Percentiles rank a stretch among this genome's conserved stretches.
Conservation (phyloP, 1,140 invertebrate species). For the Cherax quadricarinatus region DNA sequence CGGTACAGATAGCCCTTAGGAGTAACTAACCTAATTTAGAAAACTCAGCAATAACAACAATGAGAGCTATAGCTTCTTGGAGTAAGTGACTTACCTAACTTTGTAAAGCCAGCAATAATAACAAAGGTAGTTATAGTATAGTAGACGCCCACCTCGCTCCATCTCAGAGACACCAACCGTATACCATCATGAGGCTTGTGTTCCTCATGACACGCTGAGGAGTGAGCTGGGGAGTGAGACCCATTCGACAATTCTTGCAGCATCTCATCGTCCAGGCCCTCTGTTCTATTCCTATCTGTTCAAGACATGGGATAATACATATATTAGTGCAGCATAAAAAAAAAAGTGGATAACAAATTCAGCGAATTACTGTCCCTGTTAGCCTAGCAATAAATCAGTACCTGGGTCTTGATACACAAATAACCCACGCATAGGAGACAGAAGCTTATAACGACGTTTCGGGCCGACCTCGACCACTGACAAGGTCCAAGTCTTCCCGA, state of each 20-base stretch:
- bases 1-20: too few species aligned
- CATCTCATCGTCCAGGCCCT: not conserved
- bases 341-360: too few species aligned
- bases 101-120: slow-evolving; percentile 81
- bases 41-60: too few species aligned
- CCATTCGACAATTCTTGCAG: not conserved
- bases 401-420: too few species aligned
- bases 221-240: not conserved
- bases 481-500: too few species aligned
- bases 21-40: too few species aligned
- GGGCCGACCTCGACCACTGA: too few species aligned
- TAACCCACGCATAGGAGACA: too few species aligned
- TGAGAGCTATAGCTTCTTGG: too few species aligned
- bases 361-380: too few species aligned
- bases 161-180: slow-evolving; percentile 79
- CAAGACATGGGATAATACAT: not conserved
- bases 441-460: too few species aligned
- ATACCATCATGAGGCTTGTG: slow-evolving; percentile 74
- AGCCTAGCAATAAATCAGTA: too few species aligned
- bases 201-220: not conserved
- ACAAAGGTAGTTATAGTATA: slow-evolving; percentile 81
- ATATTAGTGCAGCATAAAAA: not conserved
- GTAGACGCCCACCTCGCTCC: slow-evolving; percentile 80
- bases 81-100: slow-evolving; percentile 79
- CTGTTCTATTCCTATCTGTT: not conserved